Percentiles rank a stretch among this genome's conserved stretches.
phyloP scores from a whole-genome alignment of 2,113 vertebrate genomes.

The Bubo blakistoni region DNA sequence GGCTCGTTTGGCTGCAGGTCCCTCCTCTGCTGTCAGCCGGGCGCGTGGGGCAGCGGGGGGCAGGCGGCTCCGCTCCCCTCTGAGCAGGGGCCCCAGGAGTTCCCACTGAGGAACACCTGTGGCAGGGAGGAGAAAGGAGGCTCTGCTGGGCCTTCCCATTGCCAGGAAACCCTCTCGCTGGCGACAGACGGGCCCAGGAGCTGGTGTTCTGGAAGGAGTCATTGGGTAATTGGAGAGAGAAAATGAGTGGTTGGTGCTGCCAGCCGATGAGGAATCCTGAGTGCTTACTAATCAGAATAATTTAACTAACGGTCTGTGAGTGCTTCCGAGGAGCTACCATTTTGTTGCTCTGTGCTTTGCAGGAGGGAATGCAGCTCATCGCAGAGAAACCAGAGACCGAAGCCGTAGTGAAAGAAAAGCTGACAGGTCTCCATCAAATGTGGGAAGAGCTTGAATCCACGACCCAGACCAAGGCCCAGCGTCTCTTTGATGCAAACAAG shows the following conservation, averaged over 20 bases:
- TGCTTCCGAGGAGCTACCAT: neutral
- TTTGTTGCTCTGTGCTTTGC: constrained; percentile 47
- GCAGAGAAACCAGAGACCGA: constrained; percentile 94
- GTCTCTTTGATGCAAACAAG: constrained; percentile 96
- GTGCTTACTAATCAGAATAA: constrained; percentile 30
- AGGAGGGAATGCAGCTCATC: constrained; percentile 91
- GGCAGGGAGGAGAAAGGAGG: neutral
- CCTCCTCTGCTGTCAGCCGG: neutral
- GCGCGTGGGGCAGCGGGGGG: neutral
- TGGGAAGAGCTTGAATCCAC: constrained; percentile 93
- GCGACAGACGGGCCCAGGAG: neutral
- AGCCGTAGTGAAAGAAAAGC: constrained; percentile 86
- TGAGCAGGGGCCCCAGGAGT: neutral
- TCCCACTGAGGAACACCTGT: neutral
- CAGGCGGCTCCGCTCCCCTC: neutral
- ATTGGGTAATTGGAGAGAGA: neutral
- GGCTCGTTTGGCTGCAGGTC: neutral
- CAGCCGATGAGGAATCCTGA: neutral
- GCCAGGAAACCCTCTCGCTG: neutral
- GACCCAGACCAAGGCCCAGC: constrained; percentile 95
- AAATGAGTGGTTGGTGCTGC: constrained; percentile 4
- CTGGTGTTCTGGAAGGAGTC: constrained; percentile 32
- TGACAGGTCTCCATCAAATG: constrained; percentile 83
- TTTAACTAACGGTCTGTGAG: neutral
- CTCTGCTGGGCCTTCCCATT: neutral